Evolutionary conservation across 2,888 invertebrate species (phyloP), one percentile per base, ranked within the genome.

Genomic region (Scotopteryx bipunctaria): DNA sequence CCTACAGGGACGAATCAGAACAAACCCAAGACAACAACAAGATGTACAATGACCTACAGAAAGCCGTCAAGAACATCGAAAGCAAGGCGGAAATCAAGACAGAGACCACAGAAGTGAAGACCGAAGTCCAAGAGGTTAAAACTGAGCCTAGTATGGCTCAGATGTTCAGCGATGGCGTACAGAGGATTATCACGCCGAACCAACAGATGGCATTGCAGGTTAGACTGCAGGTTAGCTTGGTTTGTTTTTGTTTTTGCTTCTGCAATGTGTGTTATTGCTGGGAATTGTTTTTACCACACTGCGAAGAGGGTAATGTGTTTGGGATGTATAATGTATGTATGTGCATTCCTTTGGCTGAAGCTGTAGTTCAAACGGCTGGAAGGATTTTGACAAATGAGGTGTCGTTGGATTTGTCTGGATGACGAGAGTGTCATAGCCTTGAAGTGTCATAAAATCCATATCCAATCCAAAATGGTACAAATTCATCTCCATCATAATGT

Each of bases 151-250:
- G 69, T 3, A 60, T 73, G 13, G 61, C 62, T 0, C 83, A 80
- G 36, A 76, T 85, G 73, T 84, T 72, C 65, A 66, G 66, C 4
- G 85, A 86, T 3, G 73, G 76, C 0, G 78, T 83, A 4, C 85
- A 82, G 48, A 71, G 86, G 29, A 77, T 78, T 8, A 82, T 86
- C 25, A 74, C 83, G 1, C 77, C 79, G 32, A 81, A 73, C 52
- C 85, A 86, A 43, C 89, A 88, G 55, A 75, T 86, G 59, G 76
- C 83, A 14, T 63, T 86, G 51, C 86, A 88, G 80, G 87, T 86
- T 38, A 47, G 61, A 45, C 16, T 50, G 13, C 49, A 47, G 55
- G 50, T 43, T 6, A 50, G 55, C 36, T 51, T 29, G 9, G 21
- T 35, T 44, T 27, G 19, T 35, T 45, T 16, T 9, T 27, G 27